phyloP scores from a whole-genome alignment of 2,888 invertebrate species.

The Eristalis pertinax region DNA sequence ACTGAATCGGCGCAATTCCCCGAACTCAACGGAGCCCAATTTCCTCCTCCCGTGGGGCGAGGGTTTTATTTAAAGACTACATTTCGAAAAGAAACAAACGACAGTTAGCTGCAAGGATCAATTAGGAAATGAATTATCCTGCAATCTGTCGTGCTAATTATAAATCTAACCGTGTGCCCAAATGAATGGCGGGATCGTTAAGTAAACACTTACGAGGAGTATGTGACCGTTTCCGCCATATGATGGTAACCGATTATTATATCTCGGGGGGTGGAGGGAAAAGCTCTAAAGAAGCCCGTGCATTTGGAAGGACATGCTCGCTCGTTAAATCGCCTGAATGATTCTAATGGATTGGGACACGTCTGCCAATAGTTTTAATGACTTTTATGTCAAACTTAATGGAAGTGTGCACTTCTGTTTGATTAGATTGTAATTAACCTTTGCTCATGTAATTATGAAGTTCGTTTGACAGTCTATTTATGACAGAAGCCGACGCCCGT shows the following conservation, averaged over 20 bases:
- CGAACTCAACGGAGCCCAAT: background rate
- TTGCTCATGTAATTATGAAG: constrained; percentile 9
- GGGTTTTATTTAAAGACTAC: background rate
- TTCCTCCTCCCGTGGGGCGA: background rate
- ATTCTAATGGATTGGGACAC: constrained; percentile 23
- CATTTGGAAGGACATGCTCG: constrained; percentile 16
- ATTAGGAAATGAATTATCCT: constrained; percentile 38
- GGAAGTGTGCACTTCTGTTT: constrained; percentile 42
- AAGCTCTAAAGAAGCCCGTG: background rate
- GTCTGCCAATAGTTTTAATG: constrained; percentile 49
- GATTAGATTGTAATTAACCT: constrained; percentile 32
- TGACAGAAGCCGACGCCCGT: background rate
- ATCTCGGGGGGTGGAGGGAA: background rate
- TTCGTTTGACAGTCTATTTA: constrained; percentile 2
- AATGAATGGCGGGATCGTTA: constrained; percentile 22
- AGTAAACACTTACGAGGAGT: constrained; percentile 12
- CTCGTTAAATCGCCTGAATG: constrained; percentile 49
- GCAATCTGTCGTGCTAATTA: constrained; percentile 36
- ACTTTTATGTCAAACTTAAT: constrained; percentile 39
- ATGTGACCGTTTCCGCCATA: constrained; percentile 2
- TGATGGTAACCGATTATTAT: constrained; percentile 7
- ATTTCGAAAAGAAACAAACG: background rate
- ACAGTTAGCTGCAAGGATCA: background rate
- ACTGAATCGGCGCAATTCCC: background rate
- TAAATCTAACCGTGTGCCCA: constrained; percentile 9